Conservation (phyloP, 1,140 invertebrate genomes). For the Pinna nobilis region DNA sequence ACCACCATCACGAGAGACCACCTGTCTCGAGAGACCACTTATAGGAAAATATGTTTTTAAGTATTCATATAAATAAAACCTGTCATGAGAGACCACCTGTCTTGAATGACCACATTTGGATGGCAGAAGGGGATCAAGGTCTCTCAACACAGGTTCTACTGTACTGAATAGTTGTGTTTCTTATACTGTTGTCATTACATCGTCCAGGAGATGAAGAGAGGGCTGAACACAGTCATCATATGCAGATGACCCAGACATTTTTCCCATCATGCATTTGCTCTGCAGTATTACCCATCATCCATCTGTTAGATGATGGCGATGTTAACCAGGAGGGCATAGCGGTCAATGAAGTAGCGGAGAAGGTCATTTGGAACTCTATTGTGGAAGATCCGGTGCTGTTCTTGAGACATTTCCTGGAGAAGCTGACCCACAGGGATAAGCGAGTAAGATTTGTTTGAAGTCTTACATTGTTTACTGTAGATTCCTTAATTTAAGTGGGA, state of each 20-base stretch:
- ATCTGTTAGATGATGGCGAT: slow-evolving; percentile 95
- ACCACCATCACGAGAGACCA: too few relatives aligned
- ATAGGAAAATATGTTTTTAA: too few relatives aligned
- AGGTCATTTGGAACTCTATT: slow-evolving; percentile 96
- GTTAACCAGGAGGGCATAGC: slow-evolving; percentile 91
- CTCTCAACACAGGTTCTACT: too few relatives aligned
- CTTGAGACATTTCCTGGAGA: slow-evolving; percentile 95
- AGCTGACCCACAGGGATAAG: slow-evolving; percentile 91
- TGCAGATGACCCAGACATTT: slow-evolving; percentile 91
- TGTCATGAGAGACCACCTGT: too few relatives aligned
- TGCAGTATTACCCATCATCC: slow-evolving; percentile 95
- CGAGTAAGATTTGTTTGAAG: slow-evolving; percentile 74
- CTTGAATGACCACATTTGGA: too few relatives aligned
- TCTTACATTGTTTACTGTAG: too few relatives aligned
- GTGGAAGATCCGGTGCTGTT: slow-evolving; percentile 99
- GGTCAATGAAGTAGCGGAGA: slow-evolving; percentile 80
- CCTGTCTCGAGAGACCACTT: too few relatives aligned
- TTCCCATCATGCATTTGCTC: slow-evolving; percentile 98
- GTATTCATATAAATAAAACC: too few relatives aligned
- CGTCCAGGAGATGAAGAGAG: slow-evolving; percentile 75
- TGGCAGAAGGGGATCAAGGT: too few relatives aligned
- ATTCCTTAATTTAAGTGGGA: too few relatives aligned
- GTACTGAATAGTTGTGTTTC: too few relatives aligned
- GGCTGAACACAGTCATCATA: slow-evolving; percentile 76
- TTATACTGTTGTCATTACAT: too few relatives aligned